Evolutionary conservation across 2,888 invertebrate genomes (phyloP).

Genomic region (Sympetrum striolatum): DNA sequence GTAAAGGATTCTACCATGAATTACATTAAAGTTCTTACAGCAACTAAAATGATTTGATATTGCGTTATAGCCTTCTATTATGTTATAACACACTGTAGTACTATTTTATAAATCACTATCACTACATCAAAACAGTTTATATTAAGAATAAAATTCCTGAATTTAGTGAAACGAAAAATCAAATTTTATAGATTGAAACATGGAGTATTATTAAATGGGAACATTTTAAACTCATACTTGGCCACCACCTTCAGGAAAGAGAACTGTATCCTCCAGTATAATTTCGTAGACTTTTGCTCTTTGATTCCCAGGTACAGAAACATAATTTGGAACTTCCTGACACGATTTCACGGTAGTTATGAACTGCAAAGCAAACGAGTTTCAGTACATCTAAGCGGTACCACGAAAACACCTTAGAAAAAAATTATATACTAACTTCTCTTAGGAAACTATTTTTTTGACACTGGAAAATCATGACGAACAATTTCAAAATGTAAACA

Average conservation of each 20-base stretch:
- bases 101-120: too few species aligned
- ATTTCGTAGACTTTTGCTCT: conserved; percentile 72
- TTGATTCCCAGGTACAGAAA: conserved; percentile 65
- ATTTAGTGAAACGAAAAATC: too few species aligned
- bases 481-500: too few species aligned
- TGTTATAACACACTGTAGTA: too few species aligned
- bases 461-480: conserved; percentile 74
- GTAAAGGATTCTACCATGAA: neutral
- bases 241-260: conserved; percentile 90
- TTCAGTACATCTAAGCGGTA: too few species aligned
- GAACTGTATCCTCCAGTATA: conserved; percentile 77
- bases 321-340: conserved; percentile 62
- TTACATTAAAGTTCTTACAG: too few species aligned
- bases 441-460: conserved; percentile 74
- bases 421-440: conserved; percentile 62
- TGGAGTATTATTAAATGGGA: neutral
- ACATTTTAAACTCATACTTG: conserved; percentile 70
- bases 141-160: too few species aligned
- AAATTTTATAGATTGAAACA: too few species aligned
- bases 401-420: neutral
- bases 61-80: too few species aligned
- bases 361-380: conserved; percentile 61
- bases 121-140: too few species aligned
- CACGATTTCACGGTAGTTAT: conserved; percentile 73
- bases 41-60: too few species aligned